phyloP scores from a whole-genome alignment of 2,888 invertebrate species.

The Neelides folsomi region DNA sequence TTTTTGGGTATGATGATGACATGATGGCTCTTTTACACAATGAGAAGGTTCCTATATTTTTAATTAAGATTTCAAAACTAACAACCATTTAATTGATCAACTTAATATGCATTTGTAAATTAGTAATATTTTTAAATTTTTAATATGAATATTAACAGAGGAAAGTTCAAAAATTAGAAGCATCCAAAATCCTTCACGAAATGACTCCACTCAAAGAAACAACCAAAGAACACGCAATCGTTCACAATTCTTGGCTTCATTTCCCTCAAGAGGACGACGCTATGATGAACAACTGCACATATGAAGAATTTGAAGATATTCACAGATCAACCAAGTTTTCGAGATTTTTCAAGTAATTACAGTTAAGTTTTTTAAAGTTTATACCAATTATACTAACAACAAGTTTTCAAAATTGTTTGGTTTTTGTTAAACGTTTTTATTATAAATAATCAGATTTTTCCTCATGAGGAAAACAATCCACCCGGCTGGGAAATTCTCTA shows the following conservation, averaged over 20 bases:
- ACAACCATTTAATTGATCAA: not conserved
- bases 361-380: too few relatives aligned
- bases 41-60: slow-evolving; percentile 6
- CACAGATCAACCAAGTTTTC: slow-evolving; percentile 6
- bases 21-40: slow-evolving; percentile 14
- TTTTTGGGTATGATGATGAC: slow-evolving; percentile 14
- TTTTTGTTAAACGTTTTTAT: too few relatives aligned
- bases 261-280: slow-evolving; percentile 3
- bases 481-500: slow-evolving; percentile 27
- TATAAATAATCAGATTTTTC: slow-evolving; percentile 10
- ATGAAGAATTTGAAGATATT: slow-evolving; percentile 19
- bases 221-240: not conserved
- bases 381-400: too few relatives aligned
- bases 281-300: slow-evolving; percentile 9
- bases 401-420: too few relatives aligned
- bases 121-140: not conserved
- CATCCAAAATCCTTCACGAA: not conserved
- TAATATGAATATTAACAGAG: slow-evolving; percentile 1
- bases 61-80: not conserved
- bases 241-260: slow-evolving; percentile 18
- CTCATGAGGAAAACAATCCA: slow-evolving; percentile 21
- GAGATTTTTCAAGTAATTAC: slow-evolving; percentile 8
- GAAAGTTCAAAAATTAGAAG: slow-evolving; percentile 15
- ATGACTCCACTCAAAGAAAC: not conserved
- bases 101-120: not conserved